Base-by-base conservation (phyloP, 2,888 invertebrate genomes). In the Stenodema calcarata region DNA sequence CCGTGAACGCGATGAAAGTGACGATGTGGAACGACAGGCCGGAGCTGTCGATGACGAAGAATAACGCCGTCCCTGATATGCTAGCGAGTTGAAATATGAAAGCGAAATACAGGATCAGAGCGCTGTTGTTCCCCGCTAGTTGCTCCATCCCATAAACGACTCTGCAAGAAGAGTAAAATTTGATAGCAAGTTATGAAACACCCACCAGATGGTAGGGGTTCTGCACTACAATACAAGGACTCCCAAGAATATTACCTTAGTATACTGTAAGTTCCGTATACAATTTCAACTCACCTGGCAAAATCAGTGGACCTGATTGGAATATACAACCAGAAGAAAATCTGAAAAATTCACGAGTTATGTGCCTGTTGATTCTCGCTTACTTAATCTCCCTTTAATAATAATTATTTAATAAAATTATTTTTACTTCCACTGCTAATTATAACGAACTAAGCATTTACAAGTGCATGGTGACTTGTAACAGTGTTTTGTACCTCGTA, bases 301-400 rank as follows among this genome's bases (percentile, higher is more conserved):
- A 78, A 78, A 4, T 44, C 78, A 18, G 44, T 41, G 18, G 78
- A 18, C 23, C 41, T 78, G 78, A 78, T 78, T 12, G 78, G 78
- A n/a, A 78, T 78, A 44, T 44, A 78, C 78, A 42, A 11, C 78
- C 78, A 78, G 27, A 78, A 16, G 14, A 41, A 78, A 3, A 78
- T 44, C 78, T 78, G 78, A 44, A 44, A 78, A 78, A 54, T 18
- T n/a, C n/a, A n/a, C n/a, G n/a, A n/a, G n/a, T n/a, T n/a, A n/a
- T n/a, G n/a, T n/a, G n/a, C n/a, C n/a, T n/a, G n/a, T n/a, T n/a
- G n/a, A n/a, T n/a, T n/a, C n/a, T n/a, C n/a, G n/a, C n/a, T n/a
- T n/a, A n/a, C n/a, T n/a, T n/a, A n/a, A n/a, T n/a, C n/a, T n/a
- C n/a, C n/a, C n/a, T n/a, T n/a, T n/a, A n/a, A n/a, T n/a, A n/a